phyloP scores from a whole-genome alignment of 2,113 vertebrate species.

The Puffinus mauretanicus region DNA sequence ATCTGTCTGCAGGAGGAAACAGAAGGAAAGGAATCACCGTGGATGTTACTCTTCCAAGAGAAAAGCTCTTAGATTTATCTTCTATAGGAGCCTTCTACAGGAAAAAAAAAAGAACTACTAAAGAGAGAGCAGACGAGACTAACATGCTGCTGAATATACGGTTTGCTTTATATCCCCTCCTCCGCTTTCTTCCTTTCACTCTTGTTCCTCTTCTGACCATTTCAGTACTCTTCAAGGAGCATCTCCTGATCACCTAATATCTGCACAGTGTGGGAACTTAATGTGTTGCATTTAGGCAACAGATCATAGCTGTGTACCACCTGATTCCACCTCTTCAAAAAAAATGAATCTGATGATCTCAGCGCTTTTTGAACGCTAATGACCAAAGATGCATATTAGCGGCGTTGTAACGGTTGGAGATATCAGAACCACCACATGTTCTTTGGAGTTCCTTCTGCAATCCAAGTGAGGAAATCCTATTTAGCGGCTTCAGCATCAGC shows the following conservation, averaged over 20 bases:
- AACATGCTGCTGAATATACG: not conserved
- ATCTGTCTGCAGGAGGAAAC: not conserved
- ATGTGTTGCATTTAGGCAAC: not conserved
- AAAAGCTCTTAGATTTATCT: not conserved
- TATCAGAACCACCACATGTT: not conserved
- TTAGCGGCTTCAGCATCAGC: not conserved
- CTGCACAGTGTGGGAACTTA: not conserved
- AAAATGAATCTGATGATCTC: too few species aligned
- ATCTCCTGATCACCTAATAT: not conserved
- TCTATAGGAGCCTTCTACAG: not conserved
- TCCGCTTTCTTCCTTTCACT: not conserved
- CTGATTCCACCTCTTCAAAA: not conserved
- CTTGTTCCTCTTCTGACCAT: not conserved
- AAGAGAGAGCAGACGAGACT: not conserved
- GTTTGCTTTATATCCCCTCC: not conserved
- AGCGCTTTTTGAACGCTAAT: fast-evolving
- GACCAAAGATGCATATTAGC: not conserved
- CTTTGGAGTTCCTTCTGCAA: not conserved
- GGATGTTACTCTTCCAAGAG: not conserved
- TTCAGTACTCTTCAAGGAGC: not conserved
- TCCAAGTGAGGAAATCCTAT: not conserved
- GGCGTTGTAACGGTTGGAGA: not conserved
- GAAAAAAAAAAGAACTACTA: not conserved
- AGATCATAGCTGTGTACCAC: not conserved
- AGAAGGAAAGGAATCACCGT: not conserved